phyloP scores from a whole-genome alignment of 1,140 invertebrate genomes.

The Zaprionus davidi region DNA sequence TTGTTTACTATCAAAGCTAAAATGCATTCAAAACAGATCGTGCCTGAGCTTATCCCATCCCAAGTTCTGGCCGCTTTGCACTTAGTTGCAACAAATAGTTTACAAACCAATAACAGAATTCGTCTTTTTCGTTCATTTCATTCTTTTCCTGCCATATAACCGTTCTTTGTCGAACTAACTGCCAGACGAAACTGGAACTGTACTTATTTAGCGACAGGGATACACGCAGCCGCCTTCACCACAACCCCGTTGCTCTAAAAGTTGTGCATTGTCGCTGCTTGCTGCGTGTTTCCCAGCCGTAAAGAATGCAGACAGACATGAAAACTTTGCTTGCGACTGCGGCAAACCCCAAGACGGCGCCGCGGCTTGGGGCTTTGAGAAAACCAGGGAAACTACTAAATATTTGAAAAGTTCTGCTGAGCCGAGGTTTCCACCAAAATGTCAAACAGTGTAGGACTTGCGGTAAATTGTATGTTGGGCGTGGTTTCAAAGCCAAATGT shows the following conservation, averaged over 20 bases:
- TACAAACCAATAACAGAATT: slow-evolving; percentile 45
- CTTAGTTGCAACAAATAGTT: slow-evolving; percentile 43
- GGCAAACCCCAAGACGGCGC: slow-evolving; percentile 70
- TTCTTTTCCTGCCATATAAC: slow-evolving; percentile 7
- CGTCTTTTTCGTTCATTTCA: slow-evolving; percentile 3
- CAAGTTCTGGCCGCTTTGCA: slow-evolving; percentile 17
- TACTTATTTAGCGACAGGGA: slow-evolving; percentile 30
- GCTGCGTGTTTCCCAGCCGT: slow-evolving; percentile 43
- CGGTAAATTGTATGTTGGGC: slow-evolving; percentile 37
- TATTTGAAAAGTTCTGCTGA: slow-evolving; percentile 76
- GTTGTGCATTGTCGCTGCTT: neutral
- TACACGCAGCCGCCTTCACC: neutral
- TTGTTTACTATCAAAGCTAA: neutral
- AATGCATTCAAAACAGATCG: slow-evolving; percentile 12
- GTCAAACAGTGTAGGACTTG: slow-evolving; percentile 57
- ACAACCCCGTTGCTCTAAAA: neutral
- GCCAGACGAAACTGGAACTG: slow-evolving; percentile 19
- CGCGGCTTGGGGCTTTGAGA: slow-evolving; percentile 34
- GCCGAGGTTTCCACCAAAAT: slow-evolving; percentile 42
- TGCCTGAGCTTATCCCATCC: neutral
- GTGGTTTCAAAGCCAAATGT: slow-evolving; percentile 46
- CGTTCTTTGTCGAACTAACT: slow-evolving; percentile 16
- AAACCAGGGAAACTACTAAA: slow-evolving; percentile 70
- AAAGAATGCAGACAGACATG: slow-evolving; percentile 43
- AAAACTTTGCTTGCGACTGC: slow-evolving; percentile 51